Conservation (phyloP, 2,113 vertebrate species). For the Anarrhichthys ocellatus region DNA sequence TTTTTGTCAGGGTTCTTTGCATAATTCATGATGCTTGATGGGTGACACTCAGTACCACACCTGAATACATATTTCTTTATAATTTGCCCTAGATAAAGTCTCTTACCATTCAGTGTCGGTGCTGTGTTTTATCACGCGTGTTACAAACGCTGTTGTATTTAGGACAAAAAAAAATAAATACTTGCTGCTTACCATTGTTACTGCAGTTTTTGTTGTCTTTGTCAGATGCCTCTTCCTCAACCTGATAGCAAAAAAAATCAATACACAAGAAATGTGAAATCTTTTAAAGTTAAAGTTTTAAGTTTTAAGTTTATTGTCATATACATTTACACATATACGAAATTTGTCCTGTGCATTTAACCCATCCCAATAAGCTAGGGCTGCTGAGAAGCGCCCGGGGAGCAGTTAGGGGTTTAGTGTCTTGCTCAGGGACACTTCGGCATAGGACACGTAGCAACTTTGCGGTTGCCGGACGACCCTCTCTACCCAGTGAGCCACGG, state of each 20-base stretch:
- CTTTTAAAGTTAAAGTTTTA: too few relatives aligned
- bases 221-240: slow-evolving; percentile 88
- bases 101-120: slow-evolving; percentile 3
- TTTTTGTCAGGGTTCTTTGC: slow-evolving; percentile 31
- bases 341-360: too few relatives aligned
- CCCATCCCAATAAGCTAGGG: too few relatives aligned
- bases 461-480: too few relatives aligned
- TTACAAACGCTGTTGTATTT: slow-evolving; percentile 5
- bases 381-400: too few relatives aligned
- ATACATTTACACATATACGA: too few relatives aligned
- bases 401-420: too few relatives aligned
- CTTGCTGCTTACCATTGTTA: slow-evolving; percentile 78
- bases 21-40: slow-evolving; percentile 53
- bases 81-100: slow-evolving; percentile 18
- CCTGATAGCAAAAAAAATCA: slow-evolving; percentile 72
- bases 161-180: neutral
- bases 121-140: neutral
- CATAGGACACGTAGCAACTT: too few relatives aligned
- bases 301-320: too few relatives aligned
- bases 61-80: slow-evolving; percentile 40
- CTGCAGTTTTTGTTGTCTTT: slow-evolving; percentile 91
- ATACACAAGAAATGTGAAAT: neutral
- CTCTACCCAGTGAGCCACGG: too few relatives aligned
- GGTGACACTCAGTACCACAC: neutral
- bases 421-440: too few relatives aligned